Evolutionary conservation across 2,797 vertebrate genomes (phyloP).

Genomic region (Pseudochirops cupreus): DNA sequence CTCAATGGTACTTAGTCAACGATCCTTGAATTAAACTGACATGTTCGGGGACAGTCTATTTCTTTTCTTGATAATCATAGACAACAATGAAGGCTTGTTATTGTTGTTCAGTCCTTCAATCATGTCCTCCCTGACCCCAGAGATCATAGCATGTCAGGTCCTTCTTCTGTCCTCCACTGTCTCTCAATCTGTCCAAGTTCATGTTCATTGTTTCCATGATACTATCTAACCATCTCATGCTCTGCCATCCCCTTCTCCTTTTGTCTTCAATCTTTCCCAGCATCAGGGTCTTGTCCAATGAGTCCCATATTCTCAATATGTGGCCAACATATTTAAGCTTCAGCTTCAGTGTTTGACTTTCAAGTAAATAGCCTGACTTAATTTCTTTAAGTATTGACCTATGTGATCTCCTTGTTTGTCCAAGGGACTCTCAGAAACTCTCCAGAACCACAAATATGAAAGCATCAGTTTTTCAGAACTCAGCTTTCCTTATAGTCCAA

Average conservation of each 20-base stretch:
- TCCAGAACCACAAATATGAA: not conserved
- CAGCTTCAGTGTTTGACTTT: not conserved
- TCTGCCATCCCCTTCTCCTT: not conserved
- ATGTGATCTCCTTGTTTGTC: not conserved
- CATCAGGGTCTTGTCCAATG: not conserved
- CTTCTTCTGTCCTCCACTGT: not conserved
- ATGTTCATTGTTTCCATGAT: not conserved
- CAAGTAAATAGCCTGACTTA: not conserved
- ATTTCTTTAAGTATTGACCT: not conserved
- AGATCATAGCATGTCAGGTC: not conserved
- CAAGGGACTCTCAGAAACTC: not conserved
- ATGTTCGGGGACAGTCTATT: not conserved
- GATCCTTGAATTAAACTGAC: not conserved
- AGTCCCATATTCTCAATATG: not conserved
- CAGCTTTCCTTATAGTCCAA: not conserved
- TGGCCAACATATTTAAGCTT: not conserved
- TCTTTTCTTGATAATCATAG: not conserved
- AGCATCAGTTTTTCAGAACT: not conserved
- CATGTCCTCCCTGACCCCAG: not conserved
- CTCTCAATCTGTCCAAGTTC: not conserved
- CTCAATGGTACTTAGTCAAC: not conserved
- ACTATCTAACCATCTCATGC: not conserved
- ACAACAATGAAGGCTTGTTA: not conserved
- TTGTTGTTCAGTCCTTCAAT: not conserved
- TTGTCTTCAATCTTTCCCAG: not conserved